Evolutionary conservation across 2,888 invertebrate genomes (phyloP).

Genomic region (Tenodera sinensis): DNA sequence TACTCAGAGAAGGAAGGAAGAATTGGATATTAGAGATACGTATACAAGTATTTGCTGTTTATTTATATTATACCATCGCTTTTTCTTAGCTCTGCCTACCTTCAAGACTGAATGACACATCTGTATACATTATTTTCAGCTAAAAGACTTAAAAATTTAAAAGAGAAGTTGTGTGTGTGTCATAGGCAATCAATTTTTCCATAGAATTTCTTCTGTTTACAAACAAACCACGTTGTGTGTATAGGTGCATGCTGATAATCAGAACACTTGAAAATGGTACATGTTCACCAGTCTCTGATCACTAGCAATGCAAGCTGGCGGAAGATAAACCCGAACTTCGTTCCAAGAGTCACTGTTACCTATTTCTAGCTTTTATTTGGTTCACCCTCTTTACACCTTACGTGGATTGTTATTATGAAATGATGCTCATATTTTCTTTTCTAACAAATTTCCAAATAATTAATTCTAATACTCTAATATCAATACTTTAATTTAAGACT

Average conservation of each 20-base stretch:
- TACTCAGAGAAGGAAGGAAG: conserved; percentile 32
- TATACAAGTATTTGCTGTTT: conserved; percentile 30
- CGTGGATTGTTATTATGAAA: background rate
- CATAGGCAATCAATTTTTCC: background rate
- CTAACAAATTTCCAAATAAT: conserved; percentile 18
- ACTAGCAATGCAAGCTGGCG: background rate
- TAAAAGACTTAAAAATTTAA: conserved; percentile 13
- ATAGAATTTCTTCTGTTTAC: background rate
- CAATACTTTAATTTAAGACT: conserved; percentile 21
- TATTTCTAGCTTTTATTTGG: background rate
- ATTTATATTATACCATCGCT: conserved; percentile 13
- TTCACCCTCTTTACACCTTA: background rate
- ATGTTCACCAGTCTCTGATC: background rate
- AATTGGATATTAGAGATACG: conserved; percentile 33
- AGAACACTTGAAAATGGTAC: background rate
- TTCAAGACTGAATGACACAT: background rate
- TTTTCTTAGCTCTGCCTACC: background rate
- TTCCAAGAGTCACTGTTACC: background rate
- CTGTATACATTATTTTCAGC: conserved; percentile 4
- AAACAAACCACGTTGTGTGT: background rate
- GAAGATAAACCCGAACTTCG: background rate
- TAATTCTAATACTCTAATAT: conserved; percentile 20
- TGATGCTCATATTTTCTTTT: background rate
- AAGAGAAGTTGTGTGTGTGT: background rate
- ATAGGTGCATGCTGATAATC: background rate